Base-by-base conservation (phyloP, 2,888 invertebrate species). In the Opisthograptis luteolata region DNA sequence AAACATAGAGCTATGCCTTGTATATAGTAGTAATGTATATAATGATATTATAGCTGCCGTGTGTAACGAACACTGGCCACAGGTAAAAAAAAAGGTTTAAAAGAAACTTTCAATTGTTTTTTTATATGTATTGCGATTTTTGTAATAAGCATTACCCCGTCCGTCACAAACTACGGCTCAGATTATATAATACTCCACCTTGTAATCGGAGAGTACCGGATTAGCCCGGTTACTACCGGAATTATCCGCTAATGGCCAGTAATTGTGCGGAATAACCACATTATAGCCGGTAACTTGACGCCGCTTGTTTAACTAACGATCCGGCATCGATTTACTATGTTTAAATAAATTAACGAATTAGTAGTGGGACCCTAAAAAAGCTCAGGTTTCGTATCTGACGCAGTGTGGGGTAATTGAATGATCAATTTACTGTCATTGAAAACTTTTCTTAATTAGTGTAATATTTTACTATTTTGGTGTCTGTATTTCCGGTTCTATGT, bases 261-360 rank as follows among this genome's bases (percentile, higher is more conserved):
- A 88, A 88, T 88, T 85, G 87, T 73, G 63, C 79, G 79, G 80
- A 87, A 87, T 83, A 84, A 84, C 75, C 74, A 65, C 72, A 71
- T 80, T 73, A n/a, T n/a, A 77, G 66, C 62, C 46, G 24, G 81
- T 73, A 79, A 82, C 75, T 59, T 62, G 49, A 62, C 53, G 57
- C 57, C 62, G 60, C 65, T 66, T 69, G 68, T 71, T 68, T 64
- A 65, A 66, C 51, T 70, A 68, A 67, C 68, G 48, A 70, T 70
- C 66, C 59, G 41, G 67, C 64, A 67, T 77, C 77, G 66, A 69
- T 71, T 79, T 76, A 76, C 75, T 70, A 69, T 69, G 66, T 63
- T 71, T 66, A 60, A 66, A 62, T 60, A 58, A 64, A 71, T 75
- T 72, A 74, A 70, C 61, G 58, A 70, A 71, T 73, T 72, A 68